Percentiles rank a stretch among this genome's conserved stretches.
Conservation (phyloP, 2,113 vertebrate species). For the Galeopterus variegatus region DNA sequence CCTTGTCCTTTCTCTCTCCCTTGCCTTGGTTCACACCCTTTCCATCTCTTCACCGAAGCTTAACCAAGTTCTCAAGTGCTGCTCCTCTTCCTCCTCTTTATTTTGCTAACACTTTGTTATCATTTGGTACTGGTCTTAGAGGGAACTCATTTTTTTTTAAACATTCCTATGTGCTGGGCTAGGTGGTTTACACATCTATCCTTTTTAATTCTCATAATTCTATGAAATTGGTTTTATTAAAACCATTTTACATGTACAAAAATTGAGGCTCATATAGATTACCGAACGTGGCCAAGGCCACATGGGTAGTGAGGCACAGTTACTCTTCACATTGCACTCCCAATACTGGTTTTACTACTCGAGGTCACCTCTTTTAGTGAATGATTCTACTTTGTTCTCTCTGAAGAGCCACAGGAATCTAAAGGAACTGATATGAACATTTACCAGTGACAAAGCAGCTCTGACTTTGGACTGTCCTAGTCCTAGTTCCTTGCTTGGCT, state of each 20-base stretch:
- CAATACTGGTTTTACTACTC: no score
- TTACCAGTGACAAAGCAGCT: neutral
- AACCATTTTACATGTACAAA: neutral
- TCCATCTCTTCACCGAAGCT: neutral
- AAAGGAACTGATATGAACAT: neutral
- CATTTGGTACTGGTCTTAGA: neutral
- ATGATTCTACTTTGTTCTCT: neutral
- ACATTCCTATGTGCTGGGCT: neutral
- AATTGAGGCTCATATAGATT: neutral
- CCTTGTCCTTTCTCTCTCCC: neutral
- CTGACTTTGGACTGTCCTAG: constrained; percentile 35
- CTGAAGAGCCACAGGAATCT: neutral
- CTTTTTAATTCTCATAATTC: neutral
- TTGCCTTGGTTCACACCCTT: neutral
- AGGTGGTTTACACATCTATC: neutral
- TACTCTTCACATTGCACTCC: neutral
- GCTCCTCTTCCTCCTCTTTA: neutral
- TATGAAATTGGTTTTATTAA: neutral
- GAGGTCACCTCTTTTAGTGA: neutral
- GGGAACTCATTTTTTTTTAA: neutral
- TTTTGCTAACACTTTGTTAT: neutral
- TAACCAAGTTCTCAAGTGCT: neutral
- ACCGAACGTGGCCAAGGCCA: neutral
- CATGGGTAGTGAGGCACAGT: neutral
- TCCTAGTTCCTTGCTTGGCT: neutral